Evolutionary conservation across 2,113 vertebrate genomes (phyloP), one percentile per base, ranked within the genome.

Genomic region (Gorilla gorilla): DNA sequence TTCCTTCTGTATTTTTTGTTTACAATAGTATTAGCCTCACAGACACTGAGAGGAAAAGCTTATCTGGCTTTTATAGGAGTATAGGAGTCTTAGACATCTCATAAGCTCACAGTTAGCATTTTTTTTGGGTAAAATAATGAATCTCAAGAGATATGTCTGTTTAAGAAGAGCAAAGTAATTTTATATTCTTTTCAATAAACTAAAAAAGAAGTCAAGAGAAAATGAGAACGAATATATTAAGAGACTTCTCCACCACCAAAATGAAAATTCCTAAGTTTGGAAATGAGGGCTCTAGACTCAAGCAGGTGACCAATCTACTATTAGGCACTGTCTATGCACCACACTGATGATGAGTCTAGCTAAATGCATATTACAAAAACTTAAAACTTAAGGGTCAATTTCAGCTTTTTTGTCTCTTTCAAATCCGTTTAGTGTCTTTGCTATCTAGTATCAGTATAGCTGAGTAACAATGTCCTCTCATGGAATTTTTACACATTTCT

Each of bases 131-230:
- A 45, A 81, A 48, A 95, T 68, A 86, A 86, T 68, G 17, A 84
- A 93, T n/a, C 25, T 50, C 8, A 40, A 85, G 1, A 93, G 79
- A 73, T 50, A 76, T 22, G 55, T 81, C 52, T 82, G 45, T 45
- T 68, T 35, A 81, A 76, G 45, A 55, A 93, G 11, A 48, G 35
- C 23, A 93, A 79, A 80, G 43, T 22, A 55, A 95, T 30, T 48
- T 72, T 50, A 68, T 18, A 80, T 79, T 81, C 8, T 75, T 48
- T 81, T 84, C 8, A 81, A 66, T 75, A 81, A 90, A 85, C 52
- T 45, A 89, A 89, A 96, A 96, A 89, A 89, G 35, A 89, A 61
- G 45, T 61, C n/a, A 81, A 40, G 12, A 84, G 59, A 61, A 72
- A 32, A 81, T 55, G 35, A 81, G 48, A 66, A 92, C 3, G 59